Percentiles rank a stretch among this genome's conserved stretches.
Conservation (phyloP, 2,888 invertebrate genomes). For the Mythimna impura region DNA sequence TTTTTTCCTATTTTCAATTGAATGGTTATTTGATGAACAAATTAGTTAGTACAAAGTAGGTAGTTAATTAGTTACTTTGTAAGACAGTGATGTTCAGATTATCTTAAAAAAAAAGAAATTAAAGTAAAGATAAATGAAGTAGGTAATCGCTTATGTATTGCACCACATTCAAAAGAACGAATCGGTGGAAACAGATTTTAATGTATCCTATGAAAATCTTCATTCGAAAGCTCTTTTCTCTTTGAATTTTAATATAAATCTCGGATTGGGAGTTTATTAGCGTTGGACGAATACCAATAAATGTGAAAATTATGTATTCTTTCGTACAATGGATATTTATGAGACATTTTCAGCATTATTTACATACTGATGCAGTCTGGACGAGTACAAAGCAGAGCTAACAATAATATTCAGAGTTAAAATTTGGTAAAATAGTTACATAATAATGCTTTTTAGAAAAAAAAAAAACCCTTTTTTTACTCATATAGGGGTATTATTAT, state of each 20-base stretch:
- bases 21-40: too few species aligned
- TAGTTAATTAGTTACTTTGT: background rate
- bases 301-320: constrained; percentile 82
- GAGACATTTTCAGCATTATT: constrained; percentile 25
- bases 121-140: background rate
- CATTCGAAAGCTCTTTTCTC: constrained; percentile 83
- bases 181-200: constrained; percentile 89
- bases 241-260: constrained; percentile 90
- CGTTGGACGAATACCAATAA: constrained; percentile 84
- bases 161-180: constrained; percentile 69
- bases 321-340: constrained; percentile 58
- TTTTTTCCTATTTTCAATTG: too few species aligned
- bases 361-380: constrained; percentile 7
- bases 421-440: too few species aligned
- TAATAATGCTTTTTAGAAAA: too few species aligned
- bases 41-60: too few species aligned
- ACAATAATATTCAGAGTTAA: background rate
- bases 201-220: constrained; percentile 90
- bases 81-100: background rate
- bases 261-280: constrained; percentile 87
- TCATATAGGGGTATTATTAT: too few species aligned
- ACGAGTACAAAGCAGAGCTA: background rate
- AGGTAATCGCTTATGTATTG: constrained; percentile 57
- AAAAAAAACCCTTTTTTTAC: too few species aligned
- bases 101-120: too few species aligned